Conservation (phyloP, 2,113 vertebrate species). For the Tympanuchus pallidicinctus region DNA sequence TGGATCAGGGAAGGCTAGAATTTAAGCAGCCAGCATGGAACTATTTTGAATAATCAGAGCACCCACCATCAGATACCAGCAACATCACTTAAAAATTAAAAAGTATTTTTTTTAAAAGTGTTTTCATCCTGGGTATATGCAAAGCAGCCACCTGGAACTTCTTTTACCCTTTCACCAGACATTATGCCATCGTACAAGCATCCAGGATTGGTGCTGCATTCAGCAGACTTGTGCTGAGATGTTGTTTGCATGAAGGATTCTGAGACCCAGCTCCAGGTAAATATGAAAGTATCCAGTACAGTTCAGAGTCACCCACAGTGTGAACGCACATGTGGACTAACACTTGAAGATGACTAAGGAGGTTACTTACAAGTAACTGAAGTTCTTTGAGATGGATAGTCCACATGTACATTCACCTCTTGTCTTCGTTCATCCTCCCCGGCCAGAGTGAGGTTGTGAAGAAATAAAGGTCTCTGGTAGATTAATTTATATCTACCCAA, state of each 20-base stretch:
- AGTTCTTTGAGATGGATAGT: slow-evolving; percentile 15
- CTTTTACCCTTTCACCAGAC: slow-evolving; percentile 8
- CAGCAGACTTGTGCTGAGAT: slow-evolving; percentile 12
- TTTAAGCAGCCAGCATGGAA: background rate
- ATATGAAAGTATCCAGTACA: background rate
- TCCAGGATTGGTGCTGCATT: slow-evolving; percentile 23
- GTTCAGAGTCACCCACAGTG: background rate
- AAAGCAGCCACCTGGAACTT: slow-evolving; percentile 10
- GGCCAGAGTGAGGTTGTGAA: background rate
- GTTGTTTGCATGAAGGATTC: slow-evolving; percentile 17
- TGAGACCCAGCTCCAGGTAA: background rate
- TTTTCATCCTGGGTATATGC: background rate
- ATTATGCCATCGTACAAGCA: background rate
- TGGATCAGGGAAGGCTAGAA: background rate
- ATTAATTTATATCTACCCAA: background rate
- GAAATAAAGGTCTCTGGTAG: background rate
- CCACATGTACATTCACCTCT: background rate
- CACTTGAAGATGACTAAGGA: background rate
- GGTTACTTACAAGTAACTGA: background rate
- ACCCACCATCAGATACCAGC: background rate
- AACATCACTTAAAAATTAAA: background rate
- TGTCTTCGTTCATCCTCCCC: background rate
- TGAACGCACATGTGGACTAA: background rate
- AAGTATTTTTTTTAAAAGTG: background rate
- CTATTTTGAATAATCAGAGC: background rate